phyloP scores from a whole-genome alignment of 2,797 vertebrate genomes.

The Xenentodon cancila region DNA sequence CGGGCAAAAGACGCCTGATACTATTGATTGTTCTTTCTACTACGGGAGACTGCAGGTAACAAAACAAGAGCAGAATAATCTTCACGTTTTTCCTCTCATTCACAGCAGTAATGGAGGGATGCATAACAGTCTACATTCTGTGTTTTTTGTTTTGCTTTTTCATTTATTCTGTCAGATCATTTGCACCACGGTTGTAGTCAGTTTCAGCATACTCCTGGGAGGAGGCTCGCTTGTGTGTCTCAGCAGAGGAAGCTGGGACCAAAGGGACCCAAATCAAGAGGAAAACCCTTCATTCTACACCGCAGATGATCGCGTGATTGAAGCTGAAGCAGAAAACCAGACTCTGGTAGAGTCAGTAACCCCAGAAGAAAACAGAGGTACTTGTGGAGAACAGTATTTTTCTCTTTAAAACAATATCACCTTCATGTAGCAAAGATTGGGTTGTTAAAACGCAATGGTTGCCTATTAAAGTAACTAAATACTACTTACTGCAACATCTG shows the following conservation, averaged over 20 bases:
- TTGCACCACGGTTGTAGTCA: constrained; percentile 86
- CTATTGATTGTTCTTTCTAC: constrained; percentile 90
- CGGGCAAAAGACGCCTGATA: constrained; percentile 78
- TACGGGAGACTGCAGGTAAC: constrained; percentile 93
- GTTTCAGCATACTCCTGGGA: constrained; percentile 85
- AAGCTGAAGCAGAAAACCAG: constrained; percentile 67
- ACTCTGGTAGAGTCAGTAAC: constrained; percentile 46
- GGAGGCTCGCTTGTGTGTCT: constrained; percentile 89
- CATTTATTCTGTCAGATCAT: constrained; percentile 82
- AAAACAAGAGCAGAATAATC: background rate
- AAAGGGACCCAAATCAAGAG: constrained; percentile 80
- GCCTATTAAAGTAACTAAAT: too few species aligned
- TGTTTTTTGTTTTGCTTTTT: constrained; percentile 21
- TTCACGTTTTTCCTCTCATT: background rate
- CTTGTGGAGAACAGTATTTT: background rate
- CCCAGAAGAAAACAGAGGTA: constrained; percentile 75
- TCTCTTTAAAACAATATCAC: background rate
- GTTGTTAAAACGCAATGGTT: too few species aligned
- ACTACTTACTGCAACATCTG: too few species aligned
- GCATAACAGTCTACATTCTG: background rate
- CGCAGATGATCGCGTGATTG: constrained; percentile 58
- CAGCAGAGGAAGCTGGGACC: constrained; percentile 85
- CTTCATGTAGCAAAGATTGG: background rate
- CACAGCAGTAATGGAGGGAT: background rate
- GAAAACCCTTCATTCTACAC: constrained; percentile 61